Base-by-base conservation (phyloP, 2,797 vertebrate genomes). In the Threskiornis aethiopicus region DNA sequence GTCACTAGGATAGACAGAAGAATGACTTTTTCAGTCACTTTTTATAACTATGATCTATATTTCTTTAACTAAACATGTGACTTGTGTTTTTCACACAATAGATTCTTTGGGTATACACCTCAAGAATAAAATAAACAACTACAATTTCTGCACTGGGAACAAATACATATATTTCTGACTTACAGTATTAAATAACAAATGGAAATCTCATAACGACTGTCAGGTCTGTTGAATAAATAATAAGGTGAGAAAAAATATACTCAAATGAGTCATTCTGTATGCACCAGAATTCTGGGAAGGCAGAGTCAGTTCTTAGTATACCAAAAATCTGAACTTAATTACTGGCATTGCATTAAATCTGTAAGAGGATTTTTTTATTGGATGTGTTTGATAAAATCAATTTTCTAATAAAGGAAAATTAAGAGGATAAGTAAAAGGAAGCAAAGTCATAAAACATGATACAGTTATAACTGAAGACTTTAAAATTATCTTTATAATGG, bases 201-300 rank as follows among this genome's bases (percentile, higher is more conserved):
- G 47, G 41, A 89, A 92, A 82, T 80, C 64, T 92, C 77, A 58
- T 39, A 84, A 67, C 47, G 58, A 84, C 47, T 90, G 59, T 76
- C 80, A 91, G 58, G 39, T 90, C 84, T 95, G 61, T 73, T 91
- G 83, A 93, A 95, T 95, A 96, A 89, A 95, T 87, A 94, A 84
- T 71, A 91, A 89, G 15, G 69, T 88, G 61, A 95, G 71, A 71
- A 89, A 96, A 94, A 88, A 5, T 67, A 84, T 47, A 76, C 67
- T 76, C 49, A 92, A 91, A 81, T 88, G 83, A 82, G 69, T 94
- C 87, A 82, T 86, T 93, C 71, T n/a, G 13, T 57, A 65, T 11
- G 11, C 62, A 93, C 46, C 62, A 89, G 61, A 92, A 93, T 49
- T 90, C 84, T 95, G 90, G 46, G 59, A 94, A 93, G 41, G 66